Evolutionary conservation across 2,113 vertebrate species (phyloP).

Genomic region (Thryonomys swinderianus): DNA sequence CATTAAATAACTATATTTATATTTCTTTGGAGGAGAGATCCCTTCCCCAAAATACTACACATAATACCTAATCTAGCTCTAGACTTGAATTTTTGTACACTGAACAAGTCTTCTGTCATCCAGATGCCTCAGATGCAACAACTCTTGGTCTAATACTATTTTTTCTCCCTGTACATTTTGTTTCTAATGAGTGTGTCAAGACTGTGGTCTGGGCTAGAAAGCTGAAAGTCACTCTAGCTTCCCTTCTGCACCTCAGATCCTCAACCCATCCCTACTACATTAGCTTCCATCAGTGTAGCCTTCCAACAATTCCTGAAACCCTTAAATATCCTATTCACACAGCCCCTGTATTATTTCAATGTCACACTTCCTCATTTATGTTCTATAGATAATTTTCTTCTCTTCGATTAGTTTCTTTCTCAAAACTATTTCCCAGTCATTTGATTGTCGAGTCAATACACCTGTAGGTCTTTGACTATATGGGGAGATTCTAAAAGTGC

Average conservation of each 20-base stretch:
- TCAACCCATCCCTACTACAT: not conserved
- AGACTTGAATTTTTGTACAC: not conserved
- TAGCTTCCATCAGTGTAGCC: not conserved
- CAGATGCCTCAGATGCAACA: not conserved
- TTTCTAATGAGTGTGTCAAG: not conserved
- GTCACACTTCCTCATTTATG: not conserved
- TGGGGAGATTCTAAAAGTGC: not conserved
- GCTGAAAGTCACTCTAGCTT: not conserved
- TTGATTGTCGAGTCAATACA: not conserved
- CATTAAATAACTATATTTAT: not conserved
- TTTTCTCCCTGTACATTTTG: not conserved
- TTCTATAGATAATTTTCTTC: not conserved
- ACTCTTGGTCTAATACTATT: not conserved
- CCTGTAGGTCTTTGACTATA: not conserved
- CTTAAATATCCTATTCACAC: not conserved
- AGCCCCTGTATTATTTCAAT: not conserved
- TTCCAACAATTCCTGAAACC: not conserved
- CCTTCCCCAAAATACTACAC: not conserved
- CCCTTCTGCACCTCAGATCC: not conserved
- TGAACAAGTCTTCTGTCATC: not conserved
- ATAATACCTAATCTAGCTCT: not conserved
- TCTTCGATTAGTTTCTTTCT: not conserved
- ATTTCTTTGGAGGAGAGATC: not conserved
- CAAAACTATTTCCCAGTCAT: not conserved
- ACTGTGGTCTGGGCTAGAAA: not conserved